A percentile compares a stretch with the other conserved stretches of the same genome.
These are phyloP conservation scores for Miniopterus natalensis DNA, from an alignment of 2,113 vertebrate genomes.

Conservation along the genomic window DNA sequence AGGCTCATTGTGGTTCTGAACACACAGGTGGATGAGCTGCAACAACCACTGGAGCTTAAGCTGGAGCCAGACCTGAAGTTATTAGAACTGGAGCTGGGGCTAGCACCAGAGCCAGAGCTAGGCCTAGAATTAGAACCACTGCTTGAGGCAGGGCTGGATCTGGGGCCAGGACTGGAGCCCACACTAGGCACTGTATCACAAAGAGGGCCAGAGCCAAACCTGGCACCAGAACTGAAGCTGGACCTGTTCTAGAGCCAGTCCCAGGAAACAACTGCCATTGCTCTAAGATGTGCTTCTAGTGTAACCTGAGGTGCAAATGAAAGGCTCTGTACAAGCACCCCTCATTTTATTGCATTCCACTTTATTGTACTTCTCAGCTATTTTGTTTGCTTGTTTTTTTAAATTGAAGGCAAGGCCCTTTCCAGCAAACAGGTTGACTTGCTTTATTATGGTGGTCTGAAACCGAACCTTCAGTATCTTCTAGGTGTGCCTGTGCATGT, in stretches of 20 bases:
- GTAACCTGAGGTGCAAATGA: not conserved
- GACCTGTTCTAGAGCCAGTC: not conserved
- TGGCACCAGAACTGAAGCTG: not conserved
- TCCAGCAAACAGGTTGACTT: not conserved
- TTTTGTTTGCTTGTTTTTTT: not conserved
- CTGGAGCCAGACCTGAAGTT: conserved; percentile 1
- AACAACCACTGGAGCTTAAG: not conserved
- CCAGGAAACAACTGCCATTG: not conserved
- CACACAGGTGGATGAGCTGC: conserved; percentile 59
- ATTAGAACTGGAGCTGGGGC: not conserved
- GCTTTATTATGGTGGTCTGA: not conserved
- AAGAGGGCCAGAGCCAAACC: not conserved
- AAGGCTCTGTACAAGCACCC: not conserved
- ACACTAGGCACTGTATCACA: not conserved
- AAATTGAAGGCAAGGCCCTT: not conserved
- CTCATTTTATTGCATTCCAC: not conserved
- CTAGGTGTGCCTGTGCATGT: not conserved
- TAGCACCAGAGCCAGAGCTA: not conserved
- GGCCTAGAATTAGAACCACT: not conserved
- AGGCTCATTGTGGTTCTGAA: conserved; percentile 85
- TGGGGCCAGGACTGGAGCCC: not conserved
- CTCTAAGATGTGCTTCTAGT: not conserved
- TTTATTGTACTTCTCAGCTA: not conserved
- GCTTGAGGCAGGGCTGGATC: not conserved
- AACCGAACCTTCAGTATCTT: not conserved